These are phyloP conservation scores for Perithous albicinctus DNA, from an alignment of 2,888 invertebrate species.

Conservation along the genomic window DNA sequence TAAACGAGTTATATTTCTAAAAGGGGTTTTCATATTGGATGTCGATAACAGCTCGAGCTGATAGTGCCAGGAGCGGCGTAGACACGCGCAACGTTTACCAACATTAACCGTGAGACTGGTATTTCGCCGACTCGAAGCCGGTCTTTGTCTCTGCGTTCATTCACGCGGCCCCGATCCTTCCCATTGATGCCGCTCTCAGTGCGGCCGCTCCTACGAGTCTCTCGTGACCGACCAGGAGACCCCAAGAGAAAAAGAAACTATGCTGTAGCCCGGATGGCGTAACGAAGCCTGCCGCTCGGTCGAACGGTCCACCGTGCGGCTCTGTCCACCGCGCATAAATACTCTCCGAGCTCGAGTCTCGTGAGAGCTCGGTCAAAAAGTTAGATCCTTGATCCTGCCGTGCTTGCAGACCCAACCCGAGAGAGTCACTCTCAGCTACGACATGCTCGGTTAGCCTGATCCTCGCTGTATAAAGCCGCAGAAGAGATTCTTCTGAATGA, in stretches of 20 bases:
- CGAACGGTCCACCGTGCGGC: constrained; percentile 41
- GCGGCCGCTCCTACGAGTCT: constrained; percentile 42
- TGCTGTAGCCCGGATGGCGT: constrained; percentile 81
- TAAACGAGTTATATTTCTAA: constrained; percentile 1
- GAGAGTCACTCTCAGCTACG: constrained; percentile 24
- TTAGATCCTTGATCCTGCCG: constrained; percentile 70
- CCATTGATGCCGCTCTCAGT: constrained; percentile 82
- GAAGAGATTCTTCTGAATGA: constrained; percentile 62
- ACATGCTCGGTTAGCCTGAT: constrained; percentile 28
- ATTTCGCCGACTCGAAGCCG: constrained; percentile 75
- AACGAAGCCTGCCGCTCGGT: constrained; percentile 76
- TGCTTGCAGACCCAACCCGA: constrained; percentile 39
- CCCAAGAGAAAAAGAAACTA: constrained; percentile 78
- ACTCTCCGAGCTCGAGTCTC: constrained; percentile 67
- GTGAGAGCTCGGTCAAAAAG: constrained; percentile 77
- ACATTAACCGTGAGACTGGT: constrained; percentile 82
- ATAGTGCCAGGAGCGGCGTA: constrained; percentile 54
- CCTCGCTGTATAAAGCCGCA: constrained; percentile 16
- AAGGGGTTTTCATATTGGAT: constrained; percentile 31
- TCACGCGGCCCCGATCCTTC: constrained; percentile 81
- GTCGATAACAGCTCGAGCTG: constrained; percentile 22
- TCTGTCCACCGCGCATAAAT: constrained; percentile 72
- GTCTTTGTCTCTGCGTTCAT: constrained; percentile 80
- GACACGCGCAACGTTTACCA: constrained; percentile 72
- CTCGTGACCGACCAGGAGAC: constrained; percentile 52